A percentile compares a stretch with the other conserved stretches of the same genome.
Evolutionary conservation across 64 coral and sea anemone genomes (phyloP).

Genomic region (Actinia equina): DNA sequence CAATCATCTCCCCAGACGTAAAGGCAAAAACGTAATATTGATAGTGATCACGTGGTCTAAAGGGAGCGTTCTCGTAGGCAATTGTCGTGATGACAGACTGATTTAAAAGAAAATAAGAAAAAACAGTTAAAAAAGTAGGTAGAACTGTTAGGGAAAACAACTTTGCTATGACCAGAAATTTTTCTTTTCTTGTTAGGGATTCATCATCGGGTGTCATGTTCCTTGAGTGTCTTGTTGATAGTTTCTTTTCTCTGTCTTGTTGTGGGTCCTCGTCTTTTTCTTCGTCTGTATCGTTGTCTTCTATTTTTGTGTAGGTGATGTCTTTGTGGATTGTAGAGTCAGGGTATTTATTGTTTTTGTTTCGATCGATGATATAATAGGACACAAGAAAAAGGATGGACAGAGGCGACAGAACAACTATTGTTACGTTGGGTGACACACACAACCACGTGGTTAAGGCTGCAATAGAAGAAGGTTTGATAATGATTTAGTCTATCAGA

Average conservation of each 20-base stretch:
- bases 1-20: conserved; percentile 40
- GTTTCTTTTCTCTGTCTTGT: neutral
- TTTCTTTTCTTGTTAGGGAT: conserved; percentile 29
- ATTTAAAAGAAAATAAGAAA: conserved; percentile 56
- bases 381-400: conserved; percentile 54
- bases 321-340: conserved; percentile 5
- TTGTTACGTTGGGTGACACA: conserved; percentile 59
- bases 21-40: conserved; percentile 72
- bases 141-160: conserved; percentile 30
- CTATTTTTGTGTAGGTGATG: neutral
- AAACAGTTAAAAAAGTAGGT: conserved; percentile 38
- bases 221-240: neutral
- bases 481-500: no score
- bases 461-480: neutral
- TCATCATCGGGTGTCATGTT: neutral
- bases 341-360: neutral
- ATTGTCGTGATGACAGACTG: conserved; percentile 62
- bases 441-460: conserved; percentile 77
- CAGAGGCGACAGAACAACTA: conserved; percentile 33
- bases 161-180: conserved; percentile 12
- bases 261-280: neutral
- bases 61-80: conserved; percentile 50
- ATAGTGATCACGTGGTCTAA: conserved; percentile 73
- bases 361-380: conserved; percentile 56
- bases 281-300: conserved; percentile 10